Evolutionary conservation across 2,888 invertebrate species (phyloP), one percentile per base, ranked within the genome.

Genomic region (Teleogryllus oceanicus): DNA sequence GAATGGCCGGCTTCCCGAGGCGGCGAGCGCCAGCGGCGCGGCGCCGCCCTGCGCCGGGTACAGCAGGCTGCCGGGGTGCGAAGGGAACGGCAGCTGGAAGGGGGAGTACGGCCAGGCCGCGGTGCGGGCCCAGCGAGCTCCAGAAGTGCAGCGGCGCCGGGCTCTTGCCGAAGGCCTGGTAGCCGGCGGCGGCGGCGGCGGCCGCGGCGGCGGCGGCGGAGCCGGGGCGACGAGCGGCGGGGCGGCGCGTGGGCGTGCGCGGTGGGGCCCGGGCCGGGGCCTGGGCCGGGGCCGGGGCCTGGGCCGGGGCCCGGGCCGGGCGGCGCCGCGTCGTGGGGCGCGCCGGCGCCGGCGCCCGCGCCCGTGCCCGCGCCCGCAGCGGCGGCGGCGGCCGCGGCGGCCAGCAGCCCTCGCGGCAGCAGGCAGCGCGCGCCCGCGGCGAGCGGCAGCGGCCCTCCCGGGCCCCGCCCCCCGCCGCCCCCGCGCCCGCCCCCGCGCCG

Each of bases 71-170:
- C 79, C 75, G 37, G 77, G 24, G 77, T 49, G 79, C 20, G 79
- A 62, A 16, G 80, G 78, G 49, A 77, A 79, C 21, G 81, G 81
- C 62, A 80, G 80, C 13, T 81, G 81, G 77, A 82, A 82, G 24
- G 80, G 76, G 51, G 82, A 81, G 75, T 83, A 82, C 11, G 83
- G 81, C 75, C 80, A 80, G 20, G 81, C 80, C 20, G 62, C 62
- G 62, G 20, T 83, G 77, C 0, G 87, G 87, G 81, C 86, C 86
- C 16, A 84, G 77, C n/a, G 84, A 83, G 79, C 82, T 82, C 88
- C 88, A 88, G 84, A 88, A 88, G 81, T 87, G 85, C 21, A 86
- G 82, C 11, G 85, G 86, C 37, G 86, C 83, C 50, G 86, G 86
- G 11, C 86, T 85, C 78, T 85, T 82, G 49, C 81, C 78, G 78